Percentiles rank a stretch among this genome's conserved stretches.
Evolutionary conservation across 2,888 invertebrate species (phyloP).

Genomic region (Quadroppia sp.): DNA sequence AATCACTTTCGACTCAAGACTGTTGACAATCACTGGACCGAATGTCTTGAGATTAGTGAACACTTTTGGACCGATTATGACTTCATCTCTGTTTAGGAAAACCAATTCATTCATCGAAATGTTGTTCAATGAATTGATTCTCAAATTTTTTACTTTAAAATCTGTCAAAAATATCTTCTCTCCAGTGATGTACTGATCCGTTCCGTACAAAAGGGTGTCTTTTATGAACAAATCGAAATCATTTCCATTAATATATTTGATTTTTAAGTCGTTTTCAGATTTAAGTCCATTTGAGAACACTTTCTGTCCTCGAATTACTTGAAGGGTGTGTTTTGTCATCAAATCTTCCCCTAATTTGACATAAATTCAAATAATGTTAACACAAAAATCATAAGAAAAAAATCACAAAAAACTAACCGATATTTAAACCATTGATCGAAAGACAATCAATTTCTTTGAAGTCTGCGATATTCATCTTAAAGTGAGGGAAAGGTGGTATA

Average conservation of each 20-base stretch:
- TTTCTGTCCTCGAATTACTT: background rate
- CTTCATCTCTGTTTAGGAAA: constrained; percentile 35
- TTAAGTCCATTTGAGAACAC: constrained; percentile 18
- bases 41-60: constrained; percentile 40
- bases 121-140: constrained; percentile 41
- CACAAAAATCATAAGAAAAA: too few relatives aligned
- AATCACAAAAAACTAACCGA: constrained; percentile 3
- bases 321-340: constrained; percentile 2
- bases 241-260: constrained; percentile 42
- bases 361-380: background rate
- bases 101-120: constrained; percentile 43
- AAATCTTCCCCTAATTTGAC: background rate
- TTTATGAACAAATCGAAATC: constrained; percentile 42
- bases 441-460: background rate
- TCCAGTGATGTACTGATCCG: constrained; percentile 41
- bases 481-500: constrained; percentile 30
- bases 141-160: constrained; percentile 42
- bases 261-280: constrained; percentile 40
- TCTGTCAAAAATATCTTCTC: constrained; percentile 39
- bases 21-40: constrained; percentile 28
- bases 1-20: constrained; percentile 40
- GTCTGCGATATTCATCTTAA: constrained; percentile 31
- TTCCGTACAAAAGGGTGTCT: constrained; percentile 41
- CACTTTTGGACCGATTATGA: constrained; percentile 13
- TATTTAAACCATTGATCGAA: constrained; percentile 20